A percentile compares a stretch with the other conserved stretches of the same genome.
Evolutionary conservation across 2,113 vertebrate species (phyloP).

Genomic region (Notarius lentiginosus): DNA sequence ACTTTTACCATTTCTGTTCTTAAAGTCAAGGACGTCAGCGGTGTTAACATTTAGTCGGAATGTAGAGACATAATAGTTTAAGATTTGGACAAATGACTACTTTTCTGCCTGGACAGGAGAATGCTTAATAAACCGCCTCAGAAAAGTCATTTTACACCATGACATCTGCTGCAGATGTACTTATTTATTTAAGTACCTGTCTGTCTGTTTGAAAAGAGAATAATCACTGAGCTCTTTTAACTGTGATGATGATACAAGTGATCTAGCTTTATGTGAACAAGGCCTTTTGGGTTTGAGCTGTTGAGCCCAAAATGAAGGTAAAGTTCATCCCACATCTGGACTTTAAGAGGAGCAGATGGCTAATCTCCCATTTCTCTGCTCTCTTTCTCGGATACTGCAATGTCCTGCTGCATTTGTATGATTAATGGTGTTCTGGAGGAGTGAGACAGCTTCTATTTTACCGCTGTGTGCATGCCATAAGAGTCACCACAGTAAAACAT

Average conservation of each 20-base stretch:
- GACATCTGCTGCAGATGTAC: background rate
- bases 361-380: constrained; percentile 7
- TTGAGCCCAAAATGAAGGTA: background rate
- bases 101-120: background rate
- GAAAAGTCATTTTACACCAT: background rate
- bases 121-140: background rate
- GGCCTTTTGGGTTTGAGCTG: background rate
- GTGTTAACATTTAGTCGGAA: background rate
- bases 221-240: background rate
- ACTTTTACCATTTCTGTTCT: background rate
- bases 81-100: background rate
- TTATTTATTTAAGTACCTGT: background rate
- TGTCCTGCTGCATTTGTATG: constrained; percentile 35
- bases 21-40: background rate
- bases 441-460: constrained; percentile 28
- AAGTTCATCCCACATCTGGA: constrained; percentile 40
- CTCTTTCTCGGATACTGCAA: constrained; percentile 14
- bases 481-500: constrained; percentile 39
- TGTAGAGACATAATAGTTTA: background rate
- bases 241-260: background rate
- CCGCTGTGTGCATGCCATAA: constrained; percentile 30
- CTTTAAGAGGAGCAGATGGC: constrained; percentile 22
- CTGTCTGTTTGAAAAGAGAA: background rate
- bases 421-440: constrained; percentile 38
- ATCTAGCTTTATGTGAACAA: background rate